Percentiles rank a stretch among this genome's conserved stretches.
Conservation (phyloP, 2,888 invertebrate species). For the Atethmia centrago region DNA sequence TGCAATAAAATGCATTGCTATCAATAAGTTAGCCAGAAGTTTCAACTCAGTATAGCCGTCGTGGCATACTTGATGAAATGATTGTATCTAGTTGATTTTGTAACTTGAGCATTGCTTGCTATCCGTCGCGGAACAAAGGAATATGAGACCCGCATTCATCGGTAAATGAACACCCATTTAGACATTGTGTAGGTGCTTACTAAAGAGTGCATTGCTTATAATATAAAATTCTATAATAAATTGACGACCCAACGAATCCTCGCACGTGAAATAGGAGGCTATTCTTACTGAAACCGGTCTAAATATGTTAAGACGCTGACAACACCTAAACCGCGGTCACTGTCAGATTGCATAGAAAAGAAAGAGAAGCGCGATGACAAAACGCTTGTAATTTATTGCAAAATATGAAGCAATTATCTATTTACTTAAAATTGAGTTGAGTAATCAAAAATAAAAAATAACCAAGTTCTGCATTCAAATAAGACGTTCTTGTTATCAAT, state of each 20-base stretch:
- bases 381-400: no score
- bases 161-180: conserved; percentile 61
- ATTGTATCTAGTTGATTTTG: conserved; percentile 57
- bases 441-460: no score
- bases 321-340: no score
- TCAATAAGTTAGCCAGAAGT: conserved; percentile 30
- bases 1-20: conserved; percentile 38
- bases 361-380: no score
- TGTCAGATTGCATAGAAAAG: no score
- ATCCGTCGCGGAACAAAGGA: conserved; percentile 60
- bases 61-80: conserved; percentile 52
- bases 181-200: conserved; percentile 39
- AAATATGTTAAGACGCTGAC: no score
- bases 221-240: not conserved
- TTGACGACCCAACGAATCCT: not conserved
- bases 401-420: no score
- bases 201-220: not conserved
- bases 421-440: no score
- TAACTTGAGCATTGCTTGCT: conserved; percentile 58
- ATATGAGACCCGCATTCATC: conserved; percentile 63
- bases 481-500: no score
- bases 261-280: not conserved
- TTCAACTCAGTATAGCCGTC: conserved; percentile 13
- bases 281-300: not conserved
- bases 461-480: no score